phyloP scores from a whole-genome alignment of 2,113 vertebrate genomes.

The Hirundichthys speculiger region DNA sequence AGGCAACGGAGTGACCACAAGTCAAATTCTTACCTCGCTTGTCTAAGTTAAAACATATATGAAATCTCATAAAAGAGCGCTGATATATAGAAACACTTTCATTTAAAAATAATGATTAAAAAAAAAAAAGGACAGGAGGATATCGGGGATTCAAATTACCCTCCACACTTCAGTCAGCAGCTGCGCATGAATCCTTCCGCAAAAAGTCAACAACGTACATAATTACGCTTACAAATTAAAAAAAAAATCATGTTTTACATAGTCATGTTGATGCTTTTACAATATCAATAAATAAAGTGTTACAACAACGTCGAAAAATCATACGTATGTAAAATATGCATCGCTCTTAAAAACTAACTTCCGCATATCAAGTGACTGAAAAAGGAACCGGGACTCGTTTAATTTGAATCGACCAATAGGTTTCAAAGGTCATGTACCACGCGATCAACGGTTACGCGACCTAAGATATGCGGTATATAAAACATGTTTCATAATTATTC shows the following conservation, averaged over 20 bases:
- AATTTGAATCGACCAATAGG: conserved; percentile 80
- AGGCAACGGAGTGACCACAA: no score
- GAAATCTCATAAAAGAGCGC: background rate
- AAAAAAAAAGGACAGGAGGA: background rate
- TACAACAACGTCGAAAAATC: no score
- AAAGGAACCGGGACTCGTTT: conserved; percentile 42
- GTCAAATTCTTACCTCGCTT: conserved; percentile 51
- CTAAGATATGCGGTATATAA: background rate
- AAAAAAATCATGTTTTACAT: background rate
- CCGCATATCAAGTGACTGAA: background rate
- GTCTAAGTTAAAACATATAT: conserved; percentile 1
- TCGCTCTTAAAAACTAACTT: conserved; percentile 32
- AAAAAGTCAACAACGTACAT: no score
- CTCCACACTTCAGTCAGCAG: conserved; percentile 30
- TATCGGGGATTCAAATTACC: conserved; percentile 55
- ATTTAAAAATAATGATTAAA: background rate
- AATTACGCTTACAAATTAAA: background rate
- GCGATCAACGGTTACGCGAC: conserved; percentile 22
- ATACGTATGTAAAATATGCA: background rate
- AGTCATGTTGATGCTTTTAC: no score
- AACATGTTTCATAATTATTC: background rate
- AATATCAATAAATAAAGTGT: background rate
- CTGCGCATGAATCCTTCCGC: conserved; percentile 48
- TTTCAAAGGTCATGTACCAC: conserved; percentile 8
- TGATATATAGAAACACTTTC: background rate